These are phyloP conservation scores for Ormyrus nitidulus DNA, from an alignment of 2,888 invertebrate species.

Conservation along the genomic window DNA sequence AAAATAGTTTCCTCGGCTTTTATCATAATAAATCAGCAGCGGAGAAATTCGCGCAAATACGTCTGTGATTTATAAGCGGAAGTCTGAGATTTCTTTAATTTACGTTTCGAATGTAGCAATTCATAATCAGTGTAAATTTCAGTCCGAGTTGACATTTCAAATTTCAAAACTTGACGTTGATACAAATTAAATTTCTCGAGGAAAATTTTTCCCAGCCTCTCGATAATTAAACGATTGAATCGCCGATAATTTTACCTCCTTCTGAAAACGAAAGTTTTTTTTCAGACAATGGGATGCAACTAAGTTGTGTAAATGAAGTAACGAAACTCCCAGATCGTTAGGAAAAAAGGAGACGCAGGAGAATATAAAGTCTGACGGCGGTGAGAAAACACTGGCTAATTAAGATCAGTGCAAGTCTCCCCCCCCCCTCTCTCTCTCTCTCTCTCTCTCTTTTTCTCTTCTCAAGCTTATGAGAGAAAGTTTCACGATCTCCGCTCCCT, in stretches of 20 bases:
- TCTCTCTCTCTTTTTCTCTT: not conserved
- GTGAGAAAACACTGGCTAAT: constrained; percentile 58
- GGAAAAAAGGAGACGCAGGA: constrained; percentile 20
- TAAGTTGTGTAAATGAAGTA: constrained; percentile 57
- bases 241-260: not conserved
- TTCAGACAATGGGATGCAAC: constrained; percentile 43
- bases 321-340: constrained; percentile 52
- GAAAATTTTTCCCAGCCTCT: not conserved
- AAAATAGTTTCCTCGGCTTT: not conserved
- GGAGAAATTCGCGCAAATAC: not conserved
- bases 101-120: too few species aligned
- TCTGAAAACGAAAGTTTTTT: constrained; percentile 51
- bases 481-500: constrained; percentile 55
- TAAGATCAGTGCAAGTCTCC: constrained; percentile 55
- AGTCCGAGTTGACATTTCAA: too few species aligned
- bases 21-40: constrained; percentile 15
- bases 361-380: constrained; percentile 45
- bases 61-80: constrained; percentile 24
- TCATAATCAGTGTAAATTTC: too few species aligned
- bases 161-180: too few species aligned
- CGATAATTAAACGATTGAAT: constrained; percentile 21
- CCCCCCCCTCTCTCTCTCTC: constrained; percentile 9
- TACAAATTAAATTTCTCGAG: not conserved
- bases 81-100: not conserved
- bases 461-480: constrained; percentile 57